Conservation (phyloP, 2,888 invertebrate genomes). For the Macrostomum cliftonense region DNA sequence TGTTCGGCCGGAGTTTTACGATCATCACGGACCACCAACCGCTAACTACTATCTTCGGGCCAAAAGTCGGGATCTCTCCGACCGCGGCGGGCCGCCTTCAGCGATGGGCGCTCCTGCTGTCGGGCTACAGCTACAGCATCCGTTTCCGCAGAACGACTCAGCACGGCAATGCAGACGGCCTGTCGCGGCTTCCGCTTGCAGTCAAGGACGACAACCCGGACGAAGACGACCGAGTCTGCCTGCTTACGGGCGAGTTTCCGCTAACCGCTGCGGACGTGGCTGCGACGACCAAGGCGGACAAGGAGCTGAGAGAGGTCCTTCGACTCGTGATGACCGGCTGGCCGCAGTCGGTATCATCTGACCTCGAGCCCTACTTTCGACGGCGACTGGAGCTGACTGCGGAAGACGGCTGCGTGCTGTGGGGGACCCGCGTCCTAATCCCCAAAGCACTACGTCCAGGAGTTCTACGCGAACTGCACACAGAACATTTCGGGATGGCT, state of each 20-base stretch:
- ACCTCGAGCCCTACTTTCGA: not conserved
- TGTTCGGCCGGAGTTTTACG: not conserved
- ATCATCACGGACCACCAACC: slow-evolving; percentile 4
- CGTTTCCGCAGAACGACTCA: slow-evolving; percentile 1
- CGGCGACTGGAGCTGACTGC: not conserved
- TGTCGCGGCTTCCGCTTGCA: slow-evolving; percentile 6
- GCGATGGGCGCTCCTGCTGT: slow-evolving; percentile 4
- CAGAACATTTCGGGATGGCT: not conserved
- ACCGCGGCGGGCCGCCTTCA: slow-evolving; percentile 8
- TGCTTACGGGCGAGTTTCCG: not conserved
- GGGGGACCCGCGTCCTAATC: not conserved
- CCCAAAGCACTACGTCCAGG: not conserved
- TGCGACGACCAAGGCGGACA: slow-evolving; percentile 6
- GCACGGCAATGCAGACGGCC: slow-evolving; percentile 8
- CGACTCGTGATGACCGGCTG: not conserved
- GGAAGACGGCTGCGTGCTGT: not conserved
- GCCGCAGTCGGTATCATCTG: not conserved
- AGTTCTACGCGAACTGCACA: not conserved
- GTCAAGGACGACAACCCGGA: not conserved
- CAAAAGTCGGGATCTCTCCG: not conserved
- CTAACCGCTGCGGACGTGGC: slow-evolving; percentile 1
- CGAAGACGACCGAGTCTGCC: not conserved
- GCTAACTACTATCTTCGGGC: slow-evolving; percentile 2
- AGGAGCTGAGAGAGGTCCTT: not conserved
- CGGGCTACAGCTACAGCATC: slow-evolving; percentile 8